phyloP scores from a whole-genome alignment of 1,140 invertebrate species.

The Diorhabda elongata region DNA sequence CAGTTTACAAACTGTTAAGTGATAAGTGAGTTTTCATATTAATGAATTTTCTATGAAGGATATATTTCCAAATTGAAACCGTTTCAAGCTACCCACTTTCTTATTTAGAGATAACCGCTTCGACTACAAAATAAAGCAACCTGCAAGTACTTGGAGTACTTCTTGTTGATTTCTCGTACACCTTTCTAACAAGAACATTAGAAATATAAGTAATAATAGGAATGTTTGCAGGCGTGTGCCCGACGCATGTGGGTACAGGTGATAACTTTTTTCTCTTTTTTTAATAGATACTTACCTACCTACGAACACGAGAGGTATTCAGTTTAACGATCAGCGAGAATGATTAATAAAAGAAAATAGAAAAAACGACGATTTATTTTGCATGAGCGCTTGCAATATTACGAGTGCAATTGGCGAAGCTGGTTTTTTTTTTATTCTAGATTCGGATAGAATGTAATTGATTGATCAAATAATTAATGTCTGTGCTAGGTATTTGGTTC shows the following conservation, averaged over 20 bases:
- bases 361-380: constrained; percentile 10
- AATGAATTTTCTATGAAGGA: too few relatives aligned
- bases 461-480: too few relatives aligned
- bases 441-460: too few relatives aligned
- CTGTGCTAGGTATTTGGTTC: too few relatives aligned
- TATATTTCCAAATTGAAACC: too few relatives aligned
- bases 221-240: constrained; percentile 8
- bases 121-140: constrained; percentile 1
- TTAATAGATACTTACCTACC: not conserved
- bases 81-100: too few relatives aligned
- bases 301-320: constrained; percentile 5
- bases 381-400: constrained; percentile 8
- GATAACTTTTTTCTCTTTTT: constrained; percentile 11
- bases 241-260: constrained; percentile 12
- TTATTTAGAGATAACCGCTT: not conserved
- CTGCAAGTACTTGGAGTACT: constrained; percentile 2
- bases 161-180: not conserved
- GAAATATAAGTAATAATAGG: constrained; percentile 13
- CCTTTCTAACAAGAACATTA: constrained; percentile 15
- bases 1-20: too few relatives aligned
- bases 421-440: not conserved
- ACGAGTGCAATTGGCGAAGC: not conserved
- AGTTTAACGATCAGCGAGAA: constrained; percentile 12
- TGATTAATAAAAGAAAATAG: constrained; percentile 9
- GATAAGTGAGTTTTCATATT: too few relatives aligned